Base-by-base conservation (phyloP, 2,113 vertebrate genomes). In the Dicrurus megarhynchus region DNA sequence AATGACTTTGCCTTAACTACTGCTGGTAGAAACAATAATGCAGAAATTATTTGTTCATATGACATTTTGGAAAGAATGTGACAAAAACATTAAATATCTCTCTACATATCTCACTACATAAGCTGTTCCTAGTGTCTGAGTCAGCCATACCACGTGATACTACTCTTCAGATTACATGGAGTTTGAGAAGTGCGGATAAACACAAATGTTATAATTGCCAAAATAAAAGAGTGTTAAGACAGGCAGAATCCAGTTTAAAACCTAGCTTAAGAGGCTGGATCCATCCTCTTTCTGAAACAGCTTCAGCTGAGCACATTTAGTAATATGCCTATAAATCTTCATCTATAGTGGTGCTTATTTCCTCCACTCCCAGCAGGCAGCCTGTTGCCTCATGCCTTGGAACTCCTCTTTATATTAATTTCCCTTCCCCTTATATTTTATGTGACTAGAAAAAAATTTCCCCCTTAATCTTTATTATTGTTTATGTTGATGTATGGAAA, bases 131-230 rank as follows among this genome's bases (percentile, higher is more conserved):
- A 73, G 42, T 21, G 2, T 90, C 90, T 92, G 88, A 93, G 33
- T 92, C 94, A 94, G 47, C 83, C 88, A 67, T 67, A 55, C 71
- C 76, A 65, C 16, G 6, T 73, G 88, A 85, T 69, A 85, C 41
- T 24, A 70, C 64, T 89, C 91, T 63, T 76, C 86, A 82, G 77
- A 95, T 87, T 94, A 91, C 74, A 71, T 17, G 23, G 80, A 96
- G 57, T 84, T 87, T 89, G 89, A 84, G 84, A 96, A 96, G 94
- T 73, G 87, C 9, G 0, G 87, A 87, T 95, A 97, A 95, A 91
- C 89, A 96, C 70, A 92, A 95, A 91, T 89, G 96, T 73, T 97
- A 64, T 79, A 64, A 96, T 89, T 94, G 93, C 89, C 93, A 97
- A 95, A 96, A 95, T 68, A 92, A 90, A 86, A 89, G 60, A 75